Percentiles rank a stretch among this genome's conserved stretches.
Conservation (phyloP, 1,140 invertebrate genomes). For the Scaptomyza hsui region DNA sequence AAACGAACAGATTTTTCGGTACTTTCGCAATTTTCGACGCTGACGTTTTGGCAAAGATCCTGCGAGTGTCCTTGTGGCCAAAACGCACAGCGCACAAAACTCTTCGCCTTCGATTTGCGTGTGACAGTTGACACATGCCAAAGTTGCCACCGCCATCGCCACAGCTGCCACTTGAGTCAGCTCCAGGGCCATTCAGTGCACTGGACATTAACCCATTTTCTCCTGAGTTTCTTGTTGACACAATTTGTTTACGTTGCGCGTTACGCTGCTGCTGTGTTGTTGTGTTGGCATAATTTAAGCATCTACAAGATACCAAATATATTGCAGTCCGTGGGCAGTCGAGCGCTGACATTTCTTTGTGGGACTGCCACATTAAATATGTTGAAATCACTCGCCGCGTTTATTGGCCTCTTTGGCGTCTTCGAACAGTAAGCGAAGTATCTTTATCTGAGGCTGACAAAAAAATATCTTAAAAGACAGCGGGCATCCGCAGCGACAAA, state of each 20-base stretch:
- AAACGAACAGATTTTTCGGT: constrained; percentile 40
- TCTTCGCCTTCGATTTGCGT: constrained; percentile 64
- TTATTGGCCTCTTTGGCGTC: constrained; percentile 49
- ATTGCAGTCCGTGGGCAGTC: constrained; percentile 46
- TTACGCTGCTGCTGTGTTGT: not conserved
- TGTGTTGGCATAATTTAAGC: constrained; percentile 28
- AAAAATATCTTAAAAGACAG: constrained; percentile 2
- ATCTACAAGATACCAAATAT: constrained; percentile 53
- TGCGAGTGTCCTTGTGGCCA: constrained; percentile 52
- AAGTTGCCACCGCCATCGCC: constrained; percentile 8
- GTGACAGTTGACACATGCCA: constrained; percentile 43
- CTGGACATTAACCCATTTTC: constrained; percentile 73
- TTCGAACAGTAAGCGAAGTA: constrained; percentile 17
- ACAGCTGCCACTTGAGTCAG: constrained; percentile 17
- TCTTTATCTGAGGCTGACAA: constrained; percentile 19
- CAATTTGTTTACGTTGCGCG: constrained; percentile 34
- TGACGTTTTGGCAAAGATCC: constrained; percentile 59
- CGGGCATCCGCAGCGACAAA: constrained; percentile 5
- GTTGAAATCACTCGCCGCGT: constrained; percentile 50
- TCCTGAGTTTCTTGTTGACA: constrained; percentile 7
- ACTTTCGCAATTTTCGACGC: constrained; percentile 18
- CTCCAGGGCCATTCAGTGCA: constrained; percentile 46
- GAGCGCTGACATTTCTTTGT: constrained; percentile 65
- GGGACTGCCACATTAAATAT: constrained; percentile 47
- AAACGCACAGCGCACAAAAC: constrained; percentile 14